phyloP scores from a whole-genome alignment of 53 echinoderm and acorn worm genomes.

The Crossaster papposus region DNA sequence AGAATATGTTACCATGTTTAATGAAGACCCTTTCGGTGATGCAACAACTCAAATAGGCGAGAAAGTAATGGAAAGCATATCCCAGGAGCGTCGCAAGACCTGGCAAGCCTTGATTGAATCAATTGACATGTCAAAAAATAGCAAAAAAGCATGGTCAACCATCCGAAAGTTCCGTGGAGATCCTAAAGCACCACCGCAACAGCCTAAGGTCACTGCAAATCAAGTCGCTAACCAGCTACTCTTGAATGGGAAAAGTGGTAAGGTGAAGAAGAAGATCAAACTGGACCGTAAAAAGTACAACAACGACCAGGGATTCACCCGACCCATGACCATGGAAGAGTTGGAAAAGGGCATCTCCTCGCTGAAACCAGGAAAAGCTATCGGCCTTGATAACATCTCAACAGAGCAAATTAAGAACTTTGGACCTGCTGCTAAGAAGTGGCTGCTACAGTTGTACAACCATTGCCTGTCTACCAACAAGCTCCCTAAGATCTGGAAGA shows the following conservation, averaged over 20 bases:
- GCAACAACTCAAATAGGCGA: neutral
- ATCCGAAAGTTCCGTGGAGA: neutral
- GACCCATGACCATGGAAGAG: neutral
- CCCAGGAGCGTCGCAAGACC: neutral
- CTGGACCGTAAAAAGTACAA: neutral
- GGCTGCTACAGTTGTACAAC: constrained; percentile 14
- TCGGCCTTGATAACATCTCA: constrained; percentile 35
- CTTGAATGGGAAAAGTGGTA: too few species aligned
- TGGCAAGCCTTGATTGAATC: neutral
- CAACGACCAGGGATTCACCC: too few species aligned
- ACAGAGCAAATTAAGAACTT: constrained; percentile 32
- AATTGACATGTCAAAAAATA: neutral
- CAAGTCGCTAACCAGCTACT: constrained; percentile 52
- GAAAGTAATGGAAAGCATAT: neutral
- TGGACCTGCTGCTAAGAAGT: neutral
- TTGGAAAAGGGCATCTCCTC: neutral
- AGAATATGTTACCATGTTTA: too few species aligned
- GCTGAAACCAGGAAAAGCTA: constrained; percentile 21
- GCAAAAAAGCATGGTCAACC: neutral
- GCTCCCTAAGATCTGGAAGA: constrained; percentile 3
- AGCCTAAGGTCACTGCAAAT: constrained; percentile 18
- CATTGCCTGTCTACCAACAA: neutral
- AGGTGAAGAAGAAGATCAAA: too few species aligned
- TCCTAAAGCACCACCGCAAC: neutral
- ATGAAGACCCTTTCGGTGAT: neutral